These are phyloP conservation scores for Deladenus siricidicola DNA, from an alignment of 2,888 invertebrate species.

Conservation along the genomic window DNA sequence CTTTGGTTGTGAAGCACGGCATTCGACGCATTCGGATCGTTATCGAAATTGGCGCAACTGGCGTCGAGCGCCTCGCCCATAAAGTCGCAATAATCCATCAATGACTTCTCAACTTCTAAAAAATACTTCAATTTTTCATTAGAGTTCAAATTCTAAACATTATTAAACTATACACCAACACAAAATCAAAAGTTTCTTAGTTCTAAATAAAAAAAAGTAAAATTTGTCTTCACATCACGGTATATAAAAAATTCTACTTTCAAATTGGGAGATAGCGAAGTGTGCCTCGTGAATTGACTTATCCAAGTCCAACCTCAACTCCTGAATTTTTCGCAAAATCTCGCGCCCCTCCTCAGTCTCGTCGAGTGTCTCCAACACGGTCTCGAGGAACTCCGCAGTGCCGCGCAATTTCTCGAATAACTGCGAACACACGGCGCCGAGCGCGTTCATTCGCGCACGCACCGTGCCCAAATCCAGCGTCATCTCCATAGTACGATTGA, in stretches of 20 bases:
- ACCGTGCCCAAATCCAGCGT: neutral
- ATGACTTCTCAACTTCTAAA: neutral
- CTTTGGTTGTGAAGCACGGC: too few species aligned
- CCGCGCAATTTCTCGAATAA: conserved; percentile 15
- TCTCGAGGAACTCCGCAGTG: conserved; percentile 14
- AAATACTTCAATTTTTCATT: neutral
- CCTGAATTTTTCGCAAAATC: conserved; percentile 9
- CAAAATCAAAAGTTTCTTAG: too few species aligned
- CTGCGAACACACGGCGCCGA: conserved; percentile 2
- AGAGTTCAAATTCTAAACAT: too few species aligned
- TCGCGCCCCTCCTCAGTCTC: conserved; percentile 14
- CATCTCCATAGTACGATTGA: conserved; percentile 1
- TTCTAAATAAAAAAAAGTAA: too few species aligned
- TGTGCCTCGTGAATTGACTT: conserved; percentile 9
- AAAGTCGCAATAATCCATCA: neutral
- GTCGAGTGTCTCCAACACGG: conserved; percentile 3
- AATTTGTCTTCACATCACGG: neutral
- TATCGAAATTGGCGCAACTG: neutral
- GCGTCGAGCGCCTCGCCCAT: neutral
- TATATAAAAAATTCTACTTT: neutral
- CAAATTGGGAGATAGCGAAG: neutral
- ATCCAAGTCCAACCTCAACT: conserved; percentile 10
- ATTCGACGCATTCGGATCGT: too few species aligned
- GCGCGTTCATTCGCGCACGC: neutral
- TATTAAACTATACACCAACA: too few species aligned